Base-by-base conservation (phyloP, 1,140 invertebrate genomes). In the Psilanteris sp. region DNA sequence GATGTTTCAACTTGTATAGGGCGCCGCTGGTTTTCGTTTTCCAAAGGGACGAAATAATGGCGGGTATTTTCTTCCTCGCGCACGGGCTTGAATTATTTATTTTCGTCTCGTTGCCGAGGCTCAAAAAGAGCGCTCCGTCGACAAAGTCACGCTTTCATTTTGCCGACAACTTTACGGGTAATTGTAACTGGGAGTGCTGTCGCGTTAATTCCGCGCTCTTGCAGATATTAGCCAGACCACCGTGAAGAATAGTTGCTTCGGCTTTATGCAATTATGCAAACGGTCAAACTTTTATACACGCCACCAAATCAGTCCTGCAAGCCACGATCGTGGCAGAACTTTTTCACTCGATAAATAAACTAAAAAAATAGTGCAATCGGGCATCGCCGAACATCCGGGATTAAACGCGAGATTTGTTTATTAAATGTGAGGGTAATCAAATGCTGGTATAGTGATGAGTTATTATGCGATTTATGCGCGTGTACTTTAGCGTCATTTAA, bases 241-340 rank as follows among this genome's bases (percentile, higher is more conserved):
- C 4, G n/a, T 37, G 22, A 43, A 31, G 27, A 52, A 50, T 43
- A 20, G 36, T 52, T 43, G 29, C 52, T 64, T 52, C 22, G 37
- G 18, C 59, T 64, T 52, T 52, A 41, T 24, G 22, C 43, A 39
- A 66, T 66, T 54, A 66, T 54, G 61, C 61, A 54, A 66, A 66
- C 46, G 27, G 37, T 7, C 26, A 54, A 66, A 66, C 36, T 54
- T 54, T 66, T 43, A 32, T 44, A 11, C 9, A 11, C 9, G 34
- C 9, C 7, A 20, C 46, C 1, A 34, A 52, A 52, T 64, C 46
- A 31, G 59, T 48, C 26, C 14, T 48, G 27, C 41, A 61, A 61
- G 32, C 36, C 44, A 44, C 34, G 27, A 64, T 64, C n/a, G 59
- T n/a, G n/a, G n/a, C n/a, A n/a, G 1, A 37, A 61, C 41, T 61